phyloP scores from a whole-genome alignment of 2,113 vertebrate species.

The Tetrao urogallus region DNA sequence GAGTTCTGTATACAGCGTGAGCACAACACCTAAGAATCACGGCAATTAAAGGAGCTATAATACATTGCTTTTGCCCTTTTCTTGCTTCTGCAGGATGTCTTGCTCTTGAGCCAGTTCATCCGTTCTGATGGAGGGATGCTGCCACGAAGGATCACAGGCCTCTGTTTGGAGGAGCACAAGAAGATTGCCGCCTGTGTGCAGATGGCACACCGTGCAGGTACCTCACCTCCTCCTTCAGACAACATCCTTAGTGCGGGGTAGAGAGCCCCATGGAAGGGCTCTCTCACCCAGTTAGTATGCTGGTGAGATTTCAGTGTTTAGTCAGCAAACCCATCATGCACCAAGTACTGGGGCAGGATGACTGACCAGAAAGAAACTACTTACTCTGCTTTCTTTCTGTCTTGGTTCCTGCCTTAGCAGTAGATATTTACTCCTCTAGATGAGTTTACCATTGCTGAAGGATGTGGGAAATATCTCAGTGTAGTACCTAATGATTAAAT shows the following conservation, averaged over 20 bases:
- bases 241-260: neutral
- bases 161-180: slow-evolving; percentile 92
- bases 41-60: neutral
- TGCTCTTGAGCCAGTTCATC: slow-evolving; percentile 96
- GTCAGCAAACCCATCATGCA: neutral
- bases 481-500: slow-evolving; percentile 11
- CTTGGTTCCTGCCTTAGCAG: neutral
- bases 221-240: neutral
- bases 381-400: neutral
- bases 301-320: neutral
- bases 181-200: slow-evolving; percentile 92
- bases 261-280: neutral
- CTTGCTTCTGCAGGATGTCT: slow-evolving; percentile 85
- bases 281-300: neutral
- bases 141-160: slow-evolving; percentile 87
- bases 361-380: neutral
- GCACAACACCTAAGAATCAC: neutral
- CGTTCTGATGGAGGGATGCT: slow-evolving; percentile 92
- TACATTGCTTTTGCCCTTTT: neutral
- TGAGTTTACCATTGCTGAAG: neutral
- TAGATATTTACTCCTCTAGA: neutral
- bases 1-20: neutral
- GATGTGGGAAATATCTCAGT: neutral
- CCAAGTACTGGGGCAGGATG: neutral
- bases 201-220: slow-evolving; percentile 97